Base-by-base conservation (phyloP, 2,888 invertebrate genomes). In the Nephrocerus scutellatus region DNA sequence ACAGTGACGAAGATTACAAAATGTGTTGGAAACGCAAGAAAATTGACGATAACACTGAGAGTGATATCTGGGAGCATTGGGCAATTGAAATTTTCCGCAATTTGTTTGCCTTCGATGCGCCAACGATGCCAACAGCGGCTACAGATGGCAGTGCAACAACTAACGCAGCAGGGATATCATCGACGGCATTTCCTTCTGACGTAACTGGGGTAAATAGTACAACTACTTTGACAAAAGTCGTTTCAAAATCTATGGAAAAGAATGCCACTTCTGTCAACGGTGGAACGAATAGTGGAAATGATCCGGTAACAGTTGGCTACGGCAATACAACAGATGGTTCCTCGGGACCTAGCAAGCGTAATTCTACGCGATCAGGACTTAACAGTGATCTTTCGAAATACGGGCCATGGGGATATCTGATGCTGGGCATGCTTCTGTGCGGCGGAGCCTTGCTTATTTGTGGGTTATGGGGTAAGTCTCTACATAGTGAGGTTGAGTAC, bases 341-440 rank as follows among this genome's bases (percentile, higher is more conserved):
- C 18, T 12, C 15, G 13, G 4, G 18, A 25, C 3, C 15, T n/a
- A n/a, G n/a, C n/a, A 53, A 61, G 3, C 60, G 62, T 33, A 65
- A 64, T 39, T 59, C 60, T 8, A 63, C 66, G 14, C 55, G 60
- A n/a, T 40, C 57, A n/a, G 66, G 68, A 2, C 54, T 72, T 10
- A 70, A 71, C 9, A 75, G 75, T 7, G 79, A 79, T 29, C 64
- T 82, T 46, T 77, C 78, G 42, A 80, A 79, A 37, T 82, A 82
- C 59, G 82, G 82, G 0, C 80, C 82, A 0, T 82, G 82, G 82
- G 81, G 81, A 50, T 82, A 82, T 57, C 70, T 82, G 23, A 79
- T 82, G 62, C 72, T 82, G 36, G 81, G 80, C 34, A 80, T 81
- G 75, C 66, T 82, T 24, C 73, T 81, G 47, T 81, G 80, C 57